phyloP scores from a whole-genome alignment of 2,113 vertebrate species.

The Macquaria australasica region DNA sequence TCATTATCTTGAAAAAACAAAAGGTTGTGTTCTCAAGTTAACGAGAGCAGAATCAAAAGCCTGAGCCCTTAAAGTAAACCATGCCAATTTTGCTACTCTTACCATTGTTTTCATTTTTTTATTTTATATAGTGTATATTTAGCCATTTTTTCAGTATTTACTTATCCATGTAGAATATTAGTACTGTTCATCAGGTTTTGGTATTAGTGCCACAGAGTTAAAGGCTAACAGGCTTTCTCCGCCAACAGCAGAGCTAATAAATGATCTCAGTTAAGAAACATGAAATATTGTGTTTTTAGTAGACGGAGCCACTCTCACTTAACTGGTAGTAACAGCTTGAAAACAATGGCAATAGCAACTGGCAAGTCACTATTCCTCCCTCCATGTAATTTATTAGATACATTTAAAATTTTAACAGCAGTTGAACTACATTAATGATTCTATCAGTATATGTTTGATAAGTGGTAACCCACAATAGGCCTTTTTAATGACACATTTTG shows the following conservation, averaged over 20 bases:
- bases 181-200: neutral
- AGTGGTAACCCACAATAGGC: neutral
- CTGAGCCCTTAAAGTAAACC: no score
- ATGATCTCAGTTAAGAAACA: neutral
- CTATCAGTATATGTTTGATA: no score
- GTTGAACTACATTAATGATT: no score
- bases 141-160: neutral
- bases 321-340: neutral
- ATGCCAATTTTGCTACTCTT: no score
- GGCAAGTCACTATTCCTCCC: neutral
- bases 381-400: neutral
- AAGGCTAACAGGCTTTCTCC: neutral
- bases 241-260: constrained; percentile 1
- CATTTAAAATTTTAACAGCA: no score
- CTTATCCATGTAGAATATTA: neutral
- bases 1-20: neutral
- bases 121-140: neutral
- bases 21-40: no score
- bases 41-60: no score
- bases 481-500: neutral
- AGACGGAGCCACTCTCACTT: neutral
- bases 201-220: neutral
- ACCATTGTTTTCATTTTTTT: neutral
- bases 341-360: neutral
- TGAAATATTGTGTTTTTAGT: neutral